These are phyloP conservation scores for Parazoanthus atlanticus DNA, from an alignment of 92 coral and sea anemone genomes.

Conservation along the genomic window DNA sequence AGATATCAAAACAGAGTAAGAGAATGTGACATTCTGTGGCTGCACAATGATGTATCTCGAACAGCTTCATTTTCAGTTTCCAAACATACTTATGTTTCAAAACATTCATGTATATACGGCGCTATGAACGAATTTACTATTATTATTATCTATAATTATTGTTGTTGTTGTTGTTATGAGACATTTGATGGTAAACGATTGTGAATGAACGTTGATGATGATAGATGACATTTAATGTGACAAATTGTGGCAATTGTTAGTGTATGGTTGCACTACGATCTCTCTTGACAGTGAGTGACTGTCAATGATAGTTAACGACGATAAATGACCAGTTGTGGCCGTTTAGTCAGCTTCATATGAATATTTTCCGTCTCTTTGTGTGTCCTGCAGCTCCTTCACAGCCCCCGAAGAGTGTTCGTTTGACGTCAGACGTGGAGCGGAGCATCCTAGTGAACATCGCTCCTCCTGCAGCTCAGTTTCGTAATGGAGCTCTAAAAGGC, in stretches of 20 bases:
- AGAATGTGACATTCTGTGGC: neutral
- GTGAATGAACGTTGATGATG: neutral
- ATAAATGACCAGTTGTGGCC: neutral
- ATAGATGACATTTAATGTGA: neutral
- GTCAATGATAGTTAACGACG: neutral
- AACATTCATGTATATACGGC: too few relatives aligned
- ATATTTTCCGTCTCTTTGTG: neutral
- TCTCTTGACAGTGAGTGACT: neutral
- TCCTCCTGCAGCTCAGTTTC: constrained; percentile 59
- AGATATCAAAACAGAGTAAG: too few relatives aligned
- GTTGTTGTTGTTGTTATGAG: neutral
- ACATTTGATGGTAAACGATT: neutral
- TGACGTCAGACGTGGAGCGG: constrained; percentile 55
- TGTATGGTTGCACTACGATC: neutral
- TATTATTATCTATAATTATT: too few relatives aligned
- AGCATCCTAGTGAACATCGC: constrained; percentile 69
- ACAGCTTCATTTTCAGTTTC: neutral
- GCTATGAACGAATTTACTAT: too few relatives aligned
- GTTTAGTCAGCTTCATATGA: neutral
- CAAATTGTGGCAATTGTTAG: neutral
- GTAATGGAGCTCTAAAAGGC: constrained; percentile 79
- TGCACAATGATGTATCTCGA: neutral
- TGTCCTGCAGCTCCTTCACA: constrained; percentile 76
- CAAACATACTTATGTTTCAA: too few relatives aligned
- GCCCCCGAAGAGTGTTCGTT: constrained; percentile 67